phyloP scores from a whole-genome alignment of 2,113 vertebrate genomes.

The Xyrauchen texanus region DNA sequence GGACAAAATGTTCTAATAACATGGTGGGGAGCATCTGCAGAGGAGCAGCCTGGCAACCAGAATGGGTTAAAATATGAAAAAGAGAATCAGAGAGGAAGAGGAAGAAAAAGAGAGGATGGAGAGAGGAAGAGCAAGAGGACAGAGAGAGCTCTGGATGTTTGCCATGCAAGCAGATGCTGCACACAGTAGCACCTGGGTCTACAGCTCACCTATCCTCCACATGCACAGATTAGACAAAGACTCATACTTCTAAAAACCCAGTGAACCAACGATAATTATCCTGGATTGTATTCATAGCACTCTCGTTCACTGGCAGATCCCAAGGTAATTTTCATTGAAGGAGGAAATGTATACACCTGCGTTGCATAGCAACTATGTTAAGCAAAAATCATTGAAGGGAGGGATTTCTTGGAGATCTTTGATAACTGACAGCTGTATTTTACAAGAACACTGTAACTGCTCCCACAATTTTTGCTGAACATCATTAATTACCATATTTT shows the following conservation, averaged over 20 bases:
- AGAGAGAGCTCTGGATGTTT: constrained; percentile 50
- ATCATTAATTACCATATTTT: background rate
- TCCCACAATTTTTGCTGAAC: background rate
- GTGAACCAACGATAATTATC: constrained; percentile 39
- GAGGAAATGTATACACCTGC: constrained; percentile 36
- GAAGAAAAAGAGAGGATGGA: background rate
- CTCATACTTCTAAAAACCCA: constrained; percentile 18
- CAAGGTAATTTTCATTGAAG: constrained; percentile 17
- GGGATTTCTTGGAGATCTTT: background rate
- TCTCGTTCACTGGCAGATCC: constrained; percentile 17
- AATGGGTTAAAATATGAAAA: background rate
- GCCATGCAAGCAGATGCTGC: constrained; percentile 66
- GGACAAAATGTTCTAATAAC: constrained; percentile 12
- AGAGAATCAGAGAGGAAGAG: too few relatives aligned
- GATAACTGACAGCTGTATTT: background rate
- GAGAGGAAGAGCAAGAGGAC: constrained; percentile 20
- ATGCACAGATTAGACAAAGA: constrained; percentile 3
- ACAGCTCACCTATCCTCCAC: constrained; percentile 24
- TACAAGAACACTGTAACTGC: background rate
- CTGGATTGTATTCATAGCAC: constrained; percentile 45
- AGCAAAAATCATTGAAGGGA: constrained; percentile 16
- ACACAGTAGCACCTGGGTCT: constrained; percentile 52
- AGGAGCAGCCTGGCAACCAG: constrained; percentile 2
- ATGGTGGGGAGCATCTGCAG: constrained; percentile 58
- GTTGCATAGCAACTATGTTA: constrained; percentile 47